Conservation (phyloP, 2,888 invertebrate genomes). For the Luffia ferchaultella region DNA sequence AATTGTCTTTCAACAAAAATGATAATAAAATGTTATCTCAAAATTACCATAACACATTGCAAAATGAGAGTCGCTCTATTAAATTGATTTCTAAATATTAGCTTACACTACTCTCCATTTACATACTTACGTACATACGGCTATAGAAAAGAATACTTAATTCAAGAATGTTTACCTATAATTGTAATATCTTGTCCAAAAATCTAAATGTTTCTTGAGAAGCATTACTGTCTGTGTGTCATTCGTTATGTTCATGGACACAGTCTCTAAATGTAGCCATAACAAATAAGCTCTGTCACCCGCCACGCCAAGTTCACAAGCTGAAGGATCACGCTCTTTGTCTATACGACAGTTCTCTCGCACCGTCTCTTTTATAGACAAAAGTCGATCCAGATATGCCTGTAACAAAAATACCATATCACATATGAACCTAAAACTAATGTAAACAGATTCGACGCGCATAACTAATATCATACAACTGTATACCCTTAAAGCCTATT, state of each 20-base stretch:
- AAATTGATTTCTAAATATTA: no score
- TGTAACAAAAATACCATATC: slow-evolving; percentile 31
- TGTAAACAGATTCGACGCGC: background rate
- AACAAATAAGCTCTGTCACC: slow-evolving; percentile 83
- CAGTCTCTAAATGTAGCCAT: slow-evolving; percentile 78
- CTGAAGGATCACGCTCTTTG: slow-evolving; percentile 74
- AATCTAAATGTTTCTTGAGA: slow-evolving; percentile 76
- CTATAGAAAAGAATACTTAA: no score
- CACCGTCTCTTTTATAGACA: slow-evolving; percentile 75
- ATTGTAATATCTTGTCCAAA: slow-evolving; percentile 80
- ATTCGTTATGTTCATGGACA: slow-evolving; percentile 71
- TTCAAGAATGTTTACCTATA: slow-evolving; percentile 57
- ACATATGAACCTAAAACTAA: no score
- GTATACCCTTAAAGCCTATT: no score
- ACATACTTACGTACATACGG: no score
- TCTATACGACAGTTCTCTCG: slow-evolving; percentile 53
- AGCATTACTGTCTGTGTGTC: slow-evolving; percentile 78
- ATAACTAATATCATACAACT: no score
- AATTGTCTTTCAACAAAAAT: no score
- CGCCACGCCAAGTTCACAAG: slow-evolving; percentile 73
- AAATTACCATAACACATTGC: no score
- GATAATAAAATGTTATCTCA: no score
- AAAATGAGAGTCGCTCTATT: no score
- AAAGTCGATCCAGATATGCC: slow-evolving; percentile 78
- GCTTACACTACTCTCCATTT: no score